These are phyloP conservation scores for Solenopsis invicta DNA, from an alignment of 1,140 invertebrate species.

Conservation along the genomic window DNA sequence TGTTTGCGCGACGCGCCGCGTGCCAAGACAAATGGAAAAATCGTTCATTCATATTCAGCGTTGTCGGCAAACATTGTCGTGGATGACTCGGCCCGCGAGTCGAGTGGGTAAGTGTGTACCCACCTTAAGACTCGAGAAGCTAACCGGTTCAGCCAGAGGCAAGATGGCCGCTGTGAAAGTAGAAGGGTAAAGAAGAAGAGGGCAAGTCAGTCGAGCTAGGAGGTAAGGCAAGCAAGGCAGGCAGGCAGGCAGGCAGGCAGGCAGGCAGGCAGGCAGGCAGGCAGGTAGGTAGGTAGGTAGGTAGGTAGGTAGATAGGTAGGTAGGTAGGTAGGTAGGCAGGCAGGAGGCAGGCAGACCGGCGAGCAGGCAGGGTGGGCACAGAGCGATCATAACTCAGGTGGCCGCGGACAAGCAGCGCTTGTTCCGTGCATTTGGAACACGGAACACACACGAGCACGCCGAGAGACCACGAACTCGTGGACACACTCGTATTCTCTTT, in stretches of 20 bases:
- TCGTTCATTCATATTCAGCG: constrained; percentile 45
- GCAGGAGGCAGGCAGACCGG: constrained; percentile 57
- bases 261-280: constrained; percentile 57
- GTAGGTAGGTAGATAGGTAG: constrained; percentile 51
- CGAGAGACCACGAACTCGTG: constrained; percentile 66
- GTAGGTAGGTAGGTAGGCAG: constrained; percentile 54
- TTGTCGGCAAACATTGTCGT: constrained; percentile 43
- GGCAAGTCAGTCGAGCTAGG: constrained; percentile 67
- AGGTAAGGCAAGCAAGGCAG: constrained; percentile 63
- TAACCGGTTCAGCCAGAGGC: constrained; percentile 78
- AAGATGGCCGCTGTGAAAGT: constrained; percentile 80
- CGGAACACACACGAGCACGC: constrained; percentile 80
- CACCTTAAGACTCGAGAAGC: constrained; percentile 45
- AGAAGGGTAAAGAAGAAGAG: constrained; percentile 75
- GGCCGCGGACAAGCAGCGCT: constrained; percentile 82
- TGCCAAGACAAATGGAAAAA: background rate
- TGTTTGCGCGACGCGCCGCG: constrained; percentile 28
- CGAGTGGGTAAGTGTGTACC: constrained; percentile 36
- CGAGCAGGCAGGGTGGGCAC: constrained; percentile 80
- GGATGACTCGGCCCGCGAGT: constrained; percentile 5
- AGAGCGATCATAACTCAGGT: constrained; percentile 84
- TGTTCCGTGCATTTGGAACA: constrained; percentile 84
- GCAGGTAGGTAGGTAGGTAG: constrained; percentile 62
- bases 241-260: constrained; percentile 58
- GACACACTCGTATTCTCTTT: constrained; percentile 57